phyloP scores from a whole-genome alignment of 2,797 vertebrate species.

The Ceyx erithaca region DNA sequence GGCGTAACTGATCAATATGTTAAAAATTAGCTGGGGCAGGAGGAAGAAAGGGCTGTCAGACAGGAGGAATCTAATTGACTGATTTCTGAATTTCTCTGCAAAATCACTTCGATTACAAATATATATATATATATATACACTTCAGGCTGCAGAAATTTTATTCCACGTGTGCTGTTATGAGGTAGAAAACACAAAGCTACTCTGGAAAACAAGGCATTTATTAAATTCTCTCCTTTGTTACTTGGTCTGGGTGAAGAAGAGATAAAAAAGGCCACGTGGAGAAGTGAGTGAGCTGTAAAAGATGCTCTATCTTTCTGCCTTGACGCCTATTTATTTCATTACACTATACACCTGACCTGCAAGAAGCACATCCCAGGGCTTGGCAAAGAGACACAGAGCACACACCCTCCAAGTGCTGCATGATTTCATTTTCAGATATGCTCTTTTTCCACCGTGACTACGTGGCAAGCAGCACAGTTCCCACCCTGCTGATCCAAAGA shows the following conservation, averaged over 20 bases:
- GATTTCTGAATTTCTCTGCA: not conserved
- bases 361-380: not conserved
- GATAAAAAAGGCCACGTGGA: not conserved
- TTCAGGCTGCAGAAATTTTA: not conserved
- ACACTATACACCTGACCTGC: fast-evolving
- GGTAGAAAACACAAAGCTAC: not conserved
- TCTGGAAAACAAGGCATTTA: not conserved
- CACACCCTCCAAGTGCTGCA: not conserved
- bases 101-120: not conserved
- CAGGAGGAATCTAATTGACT: not conserved
- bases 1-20: not conserved
- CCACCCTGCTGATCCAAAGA: not conserved
- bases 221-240: not conserved
- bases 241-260: not conserved
- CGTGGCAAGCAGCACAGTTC: not conserved
- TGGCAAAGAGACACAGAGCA: not conserved
- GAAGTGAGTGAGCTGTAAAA: not conserved
- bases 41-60: not conserved
- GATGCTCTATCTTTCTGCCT: not conserved
- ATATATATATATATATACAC: not conserved
- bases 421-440: not conserved
- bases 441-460: not conserved
- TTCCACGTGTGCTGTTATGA: not conserved
- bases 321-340: not conserved
- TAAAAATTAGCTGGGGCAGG: not conserved